Conservation (phyloP, 2,797 vertebrate species). For the Liasis olivaceus region DNA sequence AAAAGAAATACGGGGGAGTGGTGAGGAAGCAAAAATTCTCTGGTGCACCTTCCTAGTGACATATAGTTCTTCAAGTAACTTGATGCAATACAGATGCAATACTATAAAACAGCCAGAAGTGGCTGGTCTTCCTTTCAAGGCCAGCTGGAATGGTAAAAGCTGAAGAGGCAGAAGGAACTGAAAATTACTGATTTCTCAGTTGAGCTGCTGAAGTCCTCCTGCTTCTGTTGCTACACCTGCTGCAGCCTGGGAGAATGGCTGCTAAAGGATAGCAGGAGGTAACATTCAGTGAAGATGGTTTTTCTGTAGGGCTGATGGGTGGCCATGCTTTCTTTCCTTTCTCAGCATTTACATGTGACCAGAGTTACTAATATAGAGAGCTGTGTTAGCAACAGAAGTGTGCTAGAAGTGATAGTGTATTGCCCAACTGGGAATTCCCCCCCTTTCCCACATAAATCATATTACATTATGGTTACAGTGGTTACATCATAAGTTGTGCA, state of each 20-base stretch:
- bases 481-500: not conserved
- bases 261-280: not conserved
- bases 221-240: not conserved
- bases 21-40: not conserved
- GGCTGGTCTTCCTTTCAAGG: not conserved
- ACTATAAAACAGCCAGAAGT: not conserved
- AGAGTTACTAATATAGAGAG: not conserved
- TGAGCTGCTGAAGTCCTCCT: not conserved
- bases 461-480: not conserved
- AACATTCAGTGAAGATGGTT: not conserved
- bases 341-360: not conserved
- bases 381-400: not conserved
- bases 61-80: not conserved
- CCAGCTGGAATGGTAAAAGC: not conserved
- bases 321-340: not conserved
- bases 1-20: not conserved
- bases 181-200: not conserved
- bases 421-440: too few species aligned
- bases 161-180: not conserved
- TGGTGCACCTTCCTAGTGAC: not conserved
- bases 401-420: not conserved
- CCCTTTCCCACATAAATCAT: not conserved
- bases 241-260: not conserved
- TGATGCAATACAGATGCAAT: not conserved
- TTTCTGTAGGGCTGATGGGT: not conserved